Conservation (phyloP, 2,888 invertebrate species). For the Ennomos erosarius region DNA sequence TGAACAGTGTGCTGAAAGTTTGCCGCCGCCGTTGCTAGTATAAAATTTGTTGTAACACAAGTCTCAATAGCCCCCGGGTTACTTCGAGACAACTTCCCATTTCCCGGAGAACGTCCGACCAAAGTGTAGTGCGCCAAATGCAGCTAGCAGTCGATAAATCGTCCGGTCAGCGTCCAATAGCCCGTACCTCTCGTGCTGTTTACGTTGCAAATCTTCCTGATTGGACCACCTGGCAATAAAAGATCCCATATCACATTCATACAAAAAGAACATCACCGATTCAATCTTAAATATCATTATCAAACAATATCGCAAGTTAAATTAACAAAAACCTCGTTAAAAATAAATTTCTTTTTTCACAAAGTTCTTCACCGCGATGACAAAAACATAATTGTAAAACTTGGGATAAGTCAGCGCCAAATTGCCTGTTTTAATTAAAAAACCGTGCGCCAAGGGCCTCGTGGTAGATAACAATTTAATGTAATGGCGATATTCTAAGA, state of each 20-base stretch:
- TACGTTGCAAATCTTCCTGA: constrained; percentile 30
- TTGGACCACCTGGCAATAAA: constrained; percentile 2
- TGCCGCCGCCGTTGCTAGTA: constrained; percentile 51
- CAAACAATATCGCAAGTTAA: constrained; percentile 36
- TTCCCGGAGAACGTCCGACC: constrained; percentile 52
- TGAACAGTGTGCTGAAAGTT: constrained; percentile 63
- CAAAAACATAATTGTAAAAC: constrained; percentile 70
- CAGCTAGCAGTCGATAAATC: constrained; percentile 61
- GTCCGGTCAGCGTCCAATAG: constrained; percentile 49
- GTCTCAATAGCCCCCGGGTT: constrained; percentile 58
- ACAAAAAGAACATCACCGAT: constrained; percentile 10
- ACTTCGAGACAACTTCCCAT: constrained; percentile 65
- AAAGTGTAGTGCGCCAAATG: constrained; percentile 51
- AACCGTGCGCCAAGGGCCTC: constrained; percentile 66
- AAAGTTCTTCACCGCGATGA: constrained; percentile 56
- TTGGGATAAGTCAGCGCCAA: constrained; percentile 68
- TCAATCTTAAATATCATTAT: constrained; percentile 35
- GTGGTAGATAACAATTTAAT: constrained; percentile 76
- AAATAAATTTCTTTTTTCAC: constrained; percentile 52
- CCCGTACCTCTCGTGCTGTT: constrained; percentile 34
- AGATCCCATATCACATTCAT: constrained; percentile 1
- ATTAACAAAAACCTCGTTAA: constrained; percentile 44
- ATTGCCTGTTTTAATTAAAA: constrained; percentile 79
- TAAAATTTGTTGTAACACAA: constrained; percentile 69
- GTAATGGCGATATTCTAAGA: constrained; percentile 73